A percentile compares a stretch with the other conserved stretches of the same genome.
Conservation (phyloP, 2,113 vertebrate species). For the Pteropus alecto region DNA sequence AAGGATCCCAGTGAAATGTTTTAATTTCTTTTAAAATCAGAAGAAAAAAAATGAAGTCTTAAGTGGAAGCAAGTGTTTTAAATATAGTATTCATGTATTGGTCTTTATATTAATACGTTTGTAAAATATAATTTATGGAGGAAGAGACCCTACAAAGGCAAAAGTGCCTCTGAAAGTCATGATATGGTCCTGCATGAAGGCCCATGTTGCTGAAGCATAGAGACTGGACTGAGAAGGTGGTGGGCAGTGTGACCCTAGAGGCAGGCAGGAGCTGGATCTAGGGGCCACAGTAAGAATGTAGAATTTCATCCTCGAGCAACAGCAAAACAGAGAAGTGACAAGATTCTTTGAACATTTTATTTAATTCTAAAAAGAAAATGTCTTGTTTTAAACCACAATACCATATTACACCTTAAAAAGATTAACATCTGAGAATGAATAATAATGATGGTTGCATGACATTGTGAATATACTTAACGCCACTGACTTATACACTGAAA, state of each 20-base stretch:
- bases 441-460: background rate
- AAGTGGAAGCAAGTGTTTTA: background rate
- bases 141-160: background rate
- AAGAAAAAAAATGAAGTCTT: background rate
- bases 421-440: background rate
- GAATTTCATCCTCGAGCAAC: background rate
- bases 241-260: background rate
- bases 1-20: background rate
- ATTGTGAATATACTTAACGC: background rate
- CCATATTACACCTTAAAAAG: background rate
- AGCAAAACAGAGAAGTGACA: background rate
- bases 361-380: background rate
- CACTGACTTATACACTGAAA: background rate
- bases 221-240: background rate
- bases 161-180: background rate
- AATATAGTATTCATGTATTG: background rate
- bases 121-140: background rate
- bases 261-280: background rate
- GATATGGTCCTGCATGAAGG: accelerated
- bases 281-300: background rate
- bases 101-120: background rate
- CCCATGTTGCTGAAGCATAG: background rate
- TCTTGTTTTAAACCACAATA: background rate
- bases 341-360: background rate
- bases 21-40: background rate